Evolutionary conservation across 30 jellyfish, hydroid and myxozoan species (phyloP).

Genomic region (Aurelia aurita complex sp. Pacific): DNA sequence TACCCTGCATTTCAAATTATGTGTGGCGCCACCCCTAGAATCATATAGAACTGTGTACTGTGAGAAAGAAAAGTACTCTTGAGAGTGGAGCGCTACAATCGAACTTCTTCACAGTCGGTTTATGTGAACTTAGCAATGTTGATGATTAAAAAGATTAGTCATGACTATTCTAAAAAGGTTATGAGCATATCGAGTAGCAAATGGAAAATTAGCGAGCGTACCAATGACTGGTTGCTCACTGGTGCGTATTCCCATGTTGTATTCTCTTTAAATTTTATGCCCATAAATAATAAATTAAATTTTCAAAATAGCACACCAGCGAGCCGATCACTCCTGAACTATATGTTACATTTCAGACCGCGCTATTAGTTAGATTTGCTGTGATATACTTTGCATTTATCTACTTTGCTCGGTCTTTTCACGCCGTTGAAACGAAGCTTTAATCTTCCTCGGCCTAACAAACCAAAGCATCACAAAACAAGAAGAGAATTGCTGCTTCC

Average conservation of each 20-base stretch:
- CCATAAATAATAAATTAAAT: slow-evolving; percentile 38
- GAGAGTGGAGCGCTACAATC: too few species aligned
- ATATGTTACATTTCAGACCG: slow-evolving; percentile 27
- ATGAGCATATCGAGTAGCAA: background rate
- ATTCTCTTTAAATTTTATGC: slow-evolving; percentile 41
- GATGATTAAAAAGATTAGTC: background rate
- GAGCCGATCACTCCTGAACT: slow-evolving; percentile 28
- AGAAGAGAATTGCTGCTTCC: too few species aligned
- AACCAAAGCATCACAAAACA: too few species aligned
- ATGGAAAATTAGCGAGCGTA: slow-evolving; percentile 5
- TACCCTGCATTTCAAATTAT: background rate
- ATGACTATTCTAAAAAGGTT: background rate
- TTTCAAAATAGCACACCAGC: slow-evolving; percentile 59
- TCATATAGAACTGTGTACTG: too few species aligned
- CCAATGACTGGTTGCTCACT: slow-evolving; percentile 49
- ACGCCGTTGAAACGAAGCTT: too few species aligned
- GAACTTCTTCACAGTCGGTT: too few species aligned
- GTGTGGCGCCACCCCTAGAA: too few species aligned
- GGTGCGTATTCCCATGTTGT: slow-evolving; percentile 48
- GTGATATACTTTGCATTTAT: too few species aligned
- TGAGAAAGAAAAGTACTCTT: too few species aligned
- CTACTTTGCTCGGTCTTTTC: too few species aligned
- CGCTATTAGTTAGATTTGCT: background rate
- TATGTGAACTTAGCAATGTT: too few species aligned
- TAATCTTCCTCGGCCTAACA: too few species aligned